phyloP scores from a whole-genome alignment of 2,888 invertebrate genomes.

The Drosophila austrosaltans region DNA sequence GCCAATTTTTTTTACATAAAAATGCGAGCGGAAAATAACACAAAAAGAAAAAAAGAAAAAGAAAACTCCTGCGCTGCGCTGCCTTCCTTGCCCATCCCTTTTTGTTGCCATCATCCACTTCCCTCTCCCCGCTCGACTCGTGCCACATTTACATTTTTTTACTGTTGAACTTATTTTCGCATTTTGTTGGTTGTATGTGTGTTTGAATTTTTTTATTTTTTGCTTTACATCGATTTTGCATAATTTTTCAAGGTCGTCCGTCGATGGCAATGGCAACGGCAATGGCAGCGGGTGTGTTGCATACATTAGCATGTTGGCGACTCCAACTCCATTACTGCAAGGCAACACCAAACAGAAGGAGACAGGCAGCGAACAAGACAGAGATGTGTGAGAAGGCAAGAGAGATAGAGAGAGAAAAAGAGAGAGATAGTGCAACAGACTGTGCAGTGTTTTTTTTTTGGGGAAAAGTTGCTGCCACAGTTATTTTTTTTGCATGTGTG shows the following conservation, averaged over 20 bases:
- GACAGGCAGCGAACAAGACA: neutral
- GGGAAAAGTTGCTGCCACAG: too few relatives aligned
- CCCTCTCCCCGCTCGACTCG: conserved; percentile 50
- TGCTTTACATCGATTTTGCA: conserved; percentile 81
- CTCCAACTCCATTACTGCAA: conserved; percentile 18
- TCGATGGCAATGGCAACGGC: conserved; percentile 46
- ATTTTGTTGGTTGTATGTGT: conserved; percentile 62
- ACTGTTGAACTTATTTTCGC: conserved; percentile 74
- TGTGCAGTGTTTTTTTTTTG: conserved; percentile 29
- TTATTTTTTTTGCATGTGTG: neutral
- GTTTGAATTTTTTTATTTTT: conserved; percentile 49
- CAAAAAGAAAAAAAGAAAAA: conserved; percentile 40
- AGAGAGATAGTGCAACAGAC: conserved; percentile 53
- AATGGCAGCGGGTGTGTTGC: conserved; percentile 67
- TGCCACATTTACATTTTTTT: conserved; percentile 77
- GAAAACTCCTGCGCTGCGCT: conserved; percentile 22
- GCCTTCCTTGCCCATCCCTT: neutral
- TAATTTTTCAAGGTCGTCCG: conserved; percentile 82
- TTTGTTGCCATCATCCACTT: neutral
- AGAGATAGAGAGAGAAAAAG: conserved; percentile 4
- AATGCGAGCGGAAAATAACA: conserved; percentile 51
- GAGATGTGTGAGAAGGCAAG: neutral
- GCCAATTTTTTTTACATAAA: conserved; percentile 77
- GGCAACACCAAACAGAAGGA: conserved; percentile 7
- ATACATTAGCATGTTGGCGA: conserved; percentile 78